Evolutionary conservation across 2,113 vertebrate species (phyloP).

Genomic region (Peromyscus polionotus): DNA sequence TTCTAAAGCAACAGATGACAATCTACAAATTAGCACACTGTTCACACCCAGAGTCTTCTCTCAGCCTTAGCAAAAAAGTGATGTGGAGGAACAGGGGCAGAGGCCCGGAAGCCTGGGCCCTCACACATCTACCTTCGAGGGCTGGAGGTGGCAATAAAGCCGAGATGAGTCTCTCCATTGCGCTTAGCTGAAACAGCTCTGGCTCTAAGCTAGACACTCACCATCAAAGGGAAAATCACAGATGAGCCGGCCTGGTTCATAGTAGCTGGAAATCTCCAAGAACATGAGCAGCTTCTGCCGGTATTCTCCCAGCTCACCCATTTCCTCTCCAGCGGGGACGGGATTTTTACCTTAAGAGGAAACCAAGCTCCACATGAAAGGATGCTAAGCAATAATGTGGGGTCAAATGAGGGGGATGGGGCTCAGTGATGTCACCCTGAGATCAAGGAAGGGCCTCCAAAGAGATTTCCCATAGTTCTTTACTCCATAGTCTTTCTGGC

Average conservation of each 20-base stretch:
- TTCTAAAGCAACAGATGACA: slow-evolving; percentile 27
- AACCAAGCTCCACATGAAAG: slow-evolving; percentile 10
- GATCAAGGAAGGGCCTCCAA: neutral
- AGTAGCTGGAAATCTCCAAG: slow-evolving; percentile 93
- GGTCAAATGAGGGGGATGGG: neutral
- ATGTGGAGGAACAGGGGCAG: neutral
- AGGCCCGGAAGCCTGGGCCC: neutral
- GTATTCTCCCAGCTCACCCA: slow-evolving; percentile 94
- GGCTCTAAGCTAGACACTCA: slow-evolving; percentile 83
- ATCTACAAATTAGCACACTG: neutral
- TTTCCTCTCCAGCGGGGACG: slow-evolving; percentile 94
- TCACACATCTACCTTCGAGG: neutral
- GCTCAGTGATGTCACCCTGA: neutral
- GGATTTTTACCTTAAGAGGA: slow-evolving; percentile 82
- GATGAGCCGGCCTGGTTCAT: slow-evolving; percentile 95
- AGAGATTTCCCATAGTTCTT: neutral
- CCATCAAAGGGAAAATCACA: slow-evolving; percentile 99
- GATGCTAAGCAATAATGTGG: neutral
- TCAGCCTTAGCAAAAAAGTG: neutral
- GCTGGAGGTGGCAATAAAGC: neutral
- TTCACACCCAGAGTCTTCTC: slow-evolving; percentile 17
- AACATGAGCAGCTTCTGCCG: slow-evolving; percentile 94
- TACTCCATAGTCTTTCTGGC: neutral
- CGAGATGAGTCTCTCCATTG: neutral
- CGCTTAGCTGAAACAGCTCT: neutral